phyloP scores from a whole-genome alignment of 2,888 invertebrate genomes.

The Endomychus coccineus region DNA sequence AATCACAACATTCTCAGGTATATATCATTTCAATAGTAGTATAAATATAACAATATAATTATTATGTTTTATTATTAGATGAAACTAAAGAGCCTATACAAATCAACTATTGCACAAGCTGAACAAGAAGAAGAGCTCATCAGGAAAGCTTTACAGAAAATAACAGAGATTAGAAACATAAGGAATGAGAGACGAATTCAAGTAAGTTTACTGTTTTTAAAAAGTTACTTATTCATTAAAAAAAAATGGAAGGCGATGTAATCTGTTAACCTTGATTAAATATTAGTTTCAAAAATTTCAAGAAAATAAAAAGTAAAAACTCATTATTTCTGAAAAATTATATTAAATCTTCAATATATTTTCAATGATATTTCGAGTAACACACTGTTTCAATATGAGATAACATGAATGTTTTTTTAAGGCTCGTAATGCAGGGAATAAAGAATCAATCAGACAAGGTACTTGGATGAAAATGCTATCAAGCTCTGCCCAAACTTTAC shows the following conservation, averaged over 20 bases:
- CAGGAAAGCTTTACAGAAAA: slow-evolving; percentile 73
- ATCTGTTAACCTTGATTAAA: neutral
- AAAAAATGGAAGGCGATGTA: neutral
- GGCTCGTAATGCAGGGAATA: slow-evolving; percentile 78
- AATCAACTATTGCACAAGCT: slow-evolving; percentile 71
- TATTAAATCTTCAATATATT: too few relatives aligned
- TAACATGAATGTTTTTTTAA: too few relatives aligned
- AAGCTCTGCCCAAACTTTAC: slow-evolving; percentile 85
- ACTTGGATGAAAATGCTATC: slow-evolving; percentile 93
- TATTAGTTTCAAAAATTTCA: too few relatives aligned
- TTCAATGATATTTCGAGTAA: too few relatives aligned
- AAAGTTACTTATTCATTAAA: too few relatives aligned
- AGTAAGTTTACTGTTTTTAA: slow-evolving; percentile 40
- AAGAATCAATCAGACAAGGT: slow-evolving; percentile 86
- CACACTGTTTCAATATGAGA: too few relatives aligned
- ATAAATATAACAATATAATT: neutral
- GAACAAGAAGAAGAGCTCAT: slow-evolving; percentile 78
- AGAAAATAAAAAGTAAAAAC: too few relatives aligned
- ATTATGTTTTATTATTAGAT: slow-evolving; percentile 43
- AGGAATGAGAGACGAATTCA: slow-evolving; percentile 83
- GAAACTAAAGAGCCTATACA: slow-evolving; percentile 74
- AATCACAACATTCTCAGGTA: slow-evolving; percentile 35
- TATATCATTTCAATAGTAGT: neutral
- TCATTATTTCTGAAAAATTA: too few relatives aligned
- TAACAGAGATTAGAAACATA: slow-evolving; percentile 83